Conservation (phyloP, 2,113 vertebrate species). For the Megalops atlanticus region DNA sequence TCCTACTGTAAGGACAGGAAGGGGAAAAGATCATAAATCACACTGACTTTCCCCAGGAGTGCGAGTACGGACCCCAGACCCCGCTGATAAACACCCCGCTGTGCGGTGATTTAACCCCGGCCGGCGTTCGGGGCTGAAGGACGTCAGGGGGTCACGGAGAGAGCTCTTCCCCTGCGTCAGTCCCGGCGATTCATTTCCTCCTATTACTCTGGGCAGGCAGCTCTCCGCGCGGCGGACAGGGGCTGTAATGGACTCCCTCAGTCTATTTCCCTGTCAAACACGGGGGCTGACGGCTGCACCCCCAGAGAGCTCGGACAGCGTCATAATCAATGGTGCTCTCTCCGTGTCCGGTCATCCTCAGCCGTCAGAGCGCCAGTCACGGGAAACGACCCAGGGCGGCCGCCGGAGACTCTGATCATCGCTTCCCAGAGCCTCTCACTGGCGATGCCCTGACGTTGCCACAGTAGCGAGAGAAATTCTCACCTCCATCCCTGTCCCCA, state of each 20-base stretch:
- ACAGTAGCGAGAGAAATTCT: background rate
- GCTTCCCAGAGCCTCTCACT: background rate
- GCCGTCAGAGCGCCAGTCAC: background rate
- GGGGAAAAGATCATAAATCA: background rate
- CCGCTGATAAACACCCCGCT: background rate
- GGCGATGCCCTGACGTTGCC: background rate
- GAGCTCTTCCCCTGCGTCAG: background rate
- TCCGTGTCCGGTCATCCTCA: constrained; percentile 28
- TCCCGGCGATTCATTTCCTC: background rate
- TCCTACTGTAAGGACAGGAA: background rate
- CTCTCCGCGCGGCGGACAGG: background rate
- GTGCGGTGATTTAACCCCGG: background rate
- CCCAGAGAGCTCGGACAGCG: constrained; percentile 54
- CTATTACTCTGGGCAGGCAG: background rate
- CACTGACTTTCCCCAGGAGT: too few relatives aligned
- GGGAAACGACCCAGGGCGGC: background rate
- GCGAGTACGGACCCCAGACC: background rate
- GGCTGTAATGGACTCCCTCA: constrained; percentile 63
- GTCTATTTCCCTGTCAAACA: constrained; percentile 63
- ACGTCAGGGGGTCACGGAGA: background rate
- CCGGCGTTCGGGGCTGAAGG: background rate
- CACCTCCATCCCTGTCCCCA: background rate
- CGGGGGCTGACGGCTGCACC: constrained; percentile 54
- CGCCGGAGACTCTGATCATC: background rate
- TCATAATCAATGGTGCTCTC: constrained; percentile 64